Conservation (phyloP, 1,140 invertebrate species). For the Anoplolepis gracilipes region DNA sequence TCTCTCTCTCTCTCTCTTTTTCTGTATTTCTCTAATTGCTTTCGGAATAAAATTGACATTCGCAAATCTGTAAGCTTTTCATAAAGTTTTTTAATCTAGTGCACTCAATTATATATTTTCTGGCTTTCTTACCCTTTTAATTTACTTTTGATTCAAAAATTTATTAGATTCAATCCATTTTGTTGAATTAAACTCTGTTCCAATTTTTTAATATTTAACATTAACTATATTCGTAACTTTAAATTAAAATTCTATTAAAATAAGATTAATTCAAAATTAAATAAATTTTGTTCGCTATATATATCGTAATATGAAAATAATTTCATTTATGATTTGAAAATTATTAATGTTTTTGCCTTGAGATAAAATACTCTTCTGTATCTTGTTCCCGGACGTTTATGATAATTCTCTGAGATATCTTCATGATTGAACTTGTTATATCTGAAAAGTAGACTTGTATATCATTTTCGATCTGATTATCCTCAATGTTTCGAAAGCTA, state of each 20-base stretch:
- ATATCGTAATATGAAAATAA: not conserved
- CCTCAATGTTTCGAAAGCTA: not conserved
- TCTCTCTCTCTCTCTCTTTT: too few species aligned
- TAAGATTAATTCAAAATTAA: not conserved
- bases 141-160: not conserved
- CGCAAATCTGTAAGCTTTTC: not conserved
- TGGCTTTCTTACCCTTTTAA: not conserved
- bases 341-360: not conserved
- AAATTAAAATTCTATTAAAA: not conserved
- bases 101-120: not conserved
- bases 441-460: constrained; percentile 7
- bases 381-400: not conserved
- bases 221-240: not conserved
- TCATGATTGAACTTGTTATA: not conserved
- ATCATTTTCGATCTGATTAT: constrained; percentile 15
- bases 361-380: not conserved
- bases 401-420: not conserved
- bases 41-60: not conserved
- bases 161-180: not conserved
- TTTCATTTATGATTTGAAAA: not conserved
- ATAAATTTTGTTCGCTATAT: not conserved
- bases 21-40: not conserved
- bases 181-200: not conserved
- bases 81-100: too few species aligned
- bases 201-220: constrained; percentile 19